These are phyloP conservation scores for Chrysemys picta DNA, from an alignment of 2,113 vertebrate species.

Conservation along the genomic window DNA sequence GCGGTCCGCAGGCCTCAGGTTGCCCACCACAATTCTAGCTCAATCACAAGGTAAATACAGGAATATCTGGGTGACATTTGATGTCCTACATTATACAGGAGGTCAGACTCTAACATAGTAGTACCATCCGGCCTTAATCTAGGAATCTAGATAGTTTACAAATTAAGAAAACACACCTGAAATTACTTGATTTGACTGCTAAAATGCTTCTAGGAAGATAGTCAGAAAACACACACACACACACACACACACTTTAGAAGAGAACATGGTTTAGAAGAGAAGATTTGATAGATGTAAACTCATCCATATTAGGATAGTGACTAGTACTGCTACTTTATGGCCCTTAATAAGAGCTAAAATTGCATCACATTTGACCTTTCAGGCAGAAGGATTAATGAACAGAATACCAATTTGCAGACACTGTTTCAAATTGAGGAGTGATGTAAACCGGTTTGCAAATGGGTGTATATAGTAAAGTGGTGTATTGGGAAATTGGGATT, in stretches of 20 bases:
- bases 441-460: conserved; percentile 48
- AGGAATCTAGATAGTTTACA: not conserved
- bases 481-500: not conserved
- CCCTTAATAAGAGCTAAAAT: conserved; percentile 31
- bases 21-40: not conserved
- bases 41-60: not conserved
- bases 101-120: not conserved
- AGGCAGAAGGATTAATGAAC: conserved; percentile 37
- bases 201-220: not conserved
- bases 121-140: not conserved
- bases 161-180: not conserved
- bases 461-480: conserved; percentile 28
- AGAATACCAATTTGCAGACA: conserved; percentile 46
- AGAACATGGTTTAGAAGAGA: not conserved
- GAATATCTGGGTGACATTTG: not conserved
- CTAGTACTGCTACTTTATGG: not conserved
- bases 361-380: not conserved
- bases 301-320: not conserved
- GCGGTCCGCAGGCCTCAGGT: no score
- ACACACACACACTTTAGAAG: not conserved
- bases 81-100: not conserved
- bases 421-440: conserved; percentile 65
- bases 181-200: not conserved
- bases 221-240: not conserved
- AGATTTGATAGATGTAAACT: not conserved